Conservation (phyloP, 2,888 invertebrate genomes). For the Scaptodrosophila latifasciaeformis region DNA sequence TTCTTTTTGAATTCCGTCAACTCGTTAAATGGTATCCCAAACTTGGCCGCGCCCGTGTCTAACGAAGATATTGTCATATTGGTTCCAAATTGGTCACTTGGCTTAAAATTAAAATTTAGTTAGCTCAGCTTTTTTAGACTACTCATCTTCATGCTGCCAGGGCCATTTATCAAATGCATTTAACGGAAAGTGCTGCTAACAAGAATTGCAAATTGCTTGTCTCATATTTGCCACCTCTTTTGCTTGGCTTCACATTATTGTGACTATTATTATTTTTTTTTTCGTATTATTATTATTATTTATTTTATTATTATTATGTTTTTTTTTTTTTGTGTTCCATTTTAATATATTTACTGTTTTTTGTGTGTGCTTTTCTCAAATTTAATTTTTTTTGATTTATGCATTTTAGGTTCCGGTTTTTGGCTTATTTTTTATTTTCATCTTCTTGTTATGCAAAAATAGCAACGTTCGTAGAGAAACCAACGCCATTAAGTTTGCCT, state of each 20-base stretch:
- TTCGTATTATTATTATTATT: constrained; percentile 26
- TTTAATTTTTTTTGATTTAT: constrained; percentile 66
- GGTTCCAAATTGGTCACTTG: no score
- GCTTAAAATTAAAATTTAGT: neutral
- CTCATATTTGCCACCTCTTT: constrained; percentile 33
- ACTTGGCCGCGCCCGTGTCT: no score
- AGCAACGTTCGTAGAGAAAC: neutral
- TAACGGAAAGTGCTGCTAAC: constrained; percentile 25
- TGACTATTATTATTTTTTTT: neutral
- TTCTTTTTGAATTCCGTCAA: no score
- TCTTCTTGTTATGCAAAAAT: constrained; percentile 39
- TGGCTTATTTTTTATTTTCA: neutral
- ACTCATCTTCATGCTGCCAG: neutral
- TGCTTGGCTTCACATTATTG: constrained; percentile 16
- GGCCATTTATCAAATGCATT: constrained; percentile 30
- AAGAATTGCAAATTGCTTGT: constrained; percentile 43
- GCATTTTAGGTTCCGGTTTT: constrained; percentile 38
- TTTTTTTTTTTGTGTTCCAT: constrained; percentile 17
- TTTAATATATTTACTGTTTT: constrained; percentile 16
- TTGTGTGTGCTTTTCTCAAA: constrained; percentile 32
- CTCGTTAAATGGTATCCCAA: no score
- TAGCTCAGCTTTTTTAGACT: neutral
- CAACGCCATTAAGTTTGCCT: constrained; percentile 27
- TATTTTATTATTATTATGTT: constrained; percentile 10
- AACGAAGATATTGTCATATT: no score